phyloP scores from a whole-genome alignment of 2,113 vertebrate species.

The Nothoprocta pentlandii region DNA sequence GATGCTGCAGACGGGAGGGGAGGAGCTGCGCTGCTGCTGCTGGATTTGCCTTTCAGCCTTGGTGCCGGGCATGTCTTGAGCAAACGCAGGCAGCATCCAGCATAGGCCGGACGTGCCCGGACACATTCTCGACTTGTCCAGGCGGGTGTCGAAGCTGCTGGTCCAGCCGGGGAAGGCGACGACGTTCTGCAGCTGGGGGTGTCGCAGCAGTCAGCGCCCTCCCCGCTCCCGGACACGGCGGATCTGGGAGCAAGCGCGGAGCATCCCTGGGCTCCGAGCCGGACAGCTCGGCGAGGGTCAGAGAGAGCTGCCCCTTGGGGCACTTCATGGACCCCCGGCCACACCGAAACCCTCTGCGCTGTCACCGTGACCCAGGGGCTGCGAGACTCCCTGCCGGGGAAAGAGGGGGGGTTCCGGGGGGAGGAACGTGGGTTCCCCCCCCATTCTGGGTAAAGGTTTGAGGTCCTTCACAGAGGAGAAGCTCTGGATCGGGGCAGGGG shows the following conservation, averaged over 20 bases:
- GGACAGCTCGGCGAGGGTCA: neutral
- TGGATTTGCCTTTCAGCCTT: neutral
- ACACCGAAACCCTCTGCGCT: neutral
- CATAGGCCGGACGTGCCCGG: neutral
- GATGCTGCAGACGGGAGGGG: accelerated
- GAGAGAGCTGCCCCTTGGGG: neutral
- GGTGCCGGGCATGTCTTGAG: accelerated
- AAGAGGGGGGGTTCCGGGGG: neutral
- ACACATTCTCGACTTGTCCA: neutral
- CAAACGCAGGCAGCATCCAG: neutral
- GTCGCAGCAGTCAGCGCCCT: no score
- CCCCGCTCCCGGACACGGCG: no score
- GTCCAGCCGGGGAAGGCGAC: neutral
- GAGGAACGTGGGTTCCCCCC: neutral
- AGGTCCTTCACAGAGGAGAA: no score
- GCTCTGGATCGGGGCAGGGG: no score
- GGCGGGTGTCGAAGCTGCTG: neutral
- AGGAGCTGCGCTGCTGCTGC: neutral
- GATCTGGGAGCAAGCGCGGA: neutral
- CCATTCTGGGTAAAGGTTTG: accelerated
- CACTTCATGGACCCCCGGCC: accelerated
- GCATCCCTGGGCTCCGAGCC: neutral
- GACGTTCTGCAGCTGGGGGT: neutral
- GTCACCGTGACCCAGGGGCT: no score
- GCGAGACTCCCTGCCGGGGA: no score